Conservation (phyloP, 1,140 invertebrate species). For the Acyrthosiphon pisum region DNA sequence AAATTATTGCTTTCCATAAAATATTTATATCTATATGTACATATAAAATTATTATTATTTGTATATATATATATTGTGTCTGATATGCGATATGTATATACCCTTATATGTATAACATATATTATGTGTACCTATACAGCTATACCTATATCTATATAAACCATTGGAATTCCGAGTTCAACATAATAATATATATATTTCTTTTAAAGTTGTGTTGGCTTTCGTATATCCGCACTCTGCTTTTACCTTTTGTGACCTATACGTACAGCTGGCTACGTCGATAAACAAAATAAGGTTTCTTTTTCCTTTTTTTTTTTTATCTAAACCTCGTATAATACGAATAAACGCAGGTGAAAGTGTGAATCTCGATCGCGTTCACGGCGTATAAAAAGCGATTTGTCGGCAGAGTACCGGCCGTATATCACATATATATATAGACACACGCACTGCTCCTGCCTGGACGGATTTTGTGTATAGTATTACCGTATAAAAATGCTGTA, state of each 20-base stretch:
- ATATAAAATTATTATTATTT: background rate
- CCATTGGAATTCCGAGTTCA: background rate
- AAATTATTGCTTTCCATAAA: background rate
- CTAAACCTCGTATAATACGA: background rate
- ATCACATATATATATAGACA: background rate
- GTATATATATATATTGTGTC: background rate
- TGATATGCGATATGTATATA: background rate
- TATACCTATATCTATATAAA: background rate
- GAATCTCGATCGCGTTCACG: background rate
- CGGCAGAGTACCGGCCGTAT: background rate
- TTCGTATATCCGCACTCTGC: background rate
- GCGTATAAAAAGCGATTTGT: conserved; percentile 24
- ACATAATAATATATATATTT: background rate
- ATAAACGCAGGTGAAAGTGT: conserved; percentile 16
- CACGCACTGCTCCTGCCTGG: background rate
- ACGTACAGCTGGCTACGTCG: background rate
- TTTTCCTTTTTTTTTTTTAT: conserved; percentile 22
- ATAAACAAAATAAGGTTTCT: background rate
- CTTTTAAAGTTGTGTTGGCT: background rate
- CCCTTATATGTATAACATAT: background rate
- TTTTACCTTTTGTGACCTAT: too few species aligned
- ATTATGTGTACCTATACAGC: background rate
- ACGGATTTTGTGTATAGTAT: conserved; percentile 27
- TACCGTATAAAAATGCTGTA: conserved; percentile 48
- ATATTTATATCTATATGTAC: background rate